Conservation (phyloP, 2,113 vertebrate species). For the Murina feae region DNA sequence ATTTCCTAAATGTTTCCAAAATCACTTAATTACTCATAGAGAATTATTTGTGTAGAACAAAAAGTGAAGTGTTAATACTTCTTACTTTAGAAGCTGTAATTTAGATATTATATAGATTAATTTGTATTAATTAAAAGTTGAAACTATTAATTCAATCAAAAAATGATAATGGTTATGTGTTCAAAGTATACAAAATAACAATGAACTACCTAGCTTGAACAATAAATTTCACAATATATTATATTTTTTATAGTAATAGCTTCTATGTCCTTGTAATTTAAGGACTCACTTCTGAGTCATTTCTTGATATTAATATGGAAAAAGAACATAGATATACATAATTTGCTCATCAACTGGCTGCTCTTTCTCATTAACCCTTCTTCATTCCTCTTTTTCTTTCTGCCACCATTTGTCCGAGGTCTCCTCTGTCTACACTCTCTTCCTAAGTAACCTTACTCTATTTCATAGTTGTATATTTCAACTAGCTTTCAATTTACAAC, state of each 20-base stretch:
- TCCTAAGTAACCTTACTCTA: neutral
- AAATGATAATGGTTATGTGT: neutral
- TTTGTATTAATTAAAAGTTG: neutral
- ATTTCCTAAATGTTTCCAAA: conserved; percentile 20
- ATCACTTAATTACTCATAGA: neutral
- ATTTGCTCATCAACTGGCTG: neutral
- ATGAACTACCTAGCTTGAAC: neutral
- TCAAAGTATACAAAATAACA: neutral
- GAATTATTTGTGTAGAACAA: neutral
- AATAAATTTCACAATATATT: neutral
- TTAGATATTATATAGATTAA: conserved; percentile 27
- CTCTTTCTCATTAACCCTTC: neutral
- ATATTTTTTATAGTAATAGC: neutral
- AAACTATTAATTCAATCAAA: conserved; percentile 22
- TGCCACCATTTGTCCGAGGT: neutral
- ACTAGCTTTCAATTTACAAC: neutral
- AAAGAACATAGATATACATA: neutral
- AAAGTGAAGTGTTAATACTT: neutral
- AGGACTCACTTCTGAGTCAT: neutral
- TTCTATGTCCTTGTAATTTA: neutral
- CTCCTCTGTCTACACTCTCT: neutral
- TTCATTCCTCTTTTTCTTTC: neutral
- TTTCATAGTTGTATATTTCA: neutral
- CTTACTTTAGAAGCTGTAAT: neutral
- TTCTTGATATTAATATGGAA: neutral